A percentile compares a stretch with the other conserved stretches of the same genome.
Evolutionary conservation across 2,113 vertebrate species (phyloP).

Genomic region (Tichodroma muraria): DNA sequence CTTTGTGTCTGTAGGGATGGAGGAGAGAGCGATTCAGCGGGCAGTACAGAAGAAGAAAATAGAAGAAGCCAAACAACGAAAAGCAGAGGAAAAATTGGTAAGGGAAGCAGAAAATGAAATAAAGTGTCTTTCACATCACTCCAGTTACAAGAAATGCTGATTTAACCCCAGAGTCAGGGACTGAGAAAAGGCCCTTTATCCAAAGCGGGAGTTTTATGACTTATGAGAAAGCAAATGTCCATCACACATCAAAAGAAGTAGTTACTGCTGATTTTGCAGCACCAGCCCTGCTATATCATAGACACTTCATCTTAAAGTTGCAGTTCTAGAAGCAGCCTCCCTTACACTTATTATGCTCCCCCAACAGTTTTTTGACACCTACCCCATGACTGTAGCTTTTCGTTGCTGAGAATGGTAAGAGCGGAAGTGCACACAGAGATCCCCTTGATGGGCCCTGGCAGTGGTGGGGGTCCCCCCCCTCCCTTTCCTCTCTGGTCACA

Average conservation of each 20-base stretch:
- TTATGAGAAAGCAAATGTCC: not conserved
- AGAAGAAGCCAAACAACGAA: constrained; percentile 79
- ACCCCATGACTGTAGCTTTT: not conserved
- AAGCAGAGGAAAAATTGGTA: constrained; percentile 83
- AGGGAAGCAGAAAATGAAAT: constrained; percentile 2
- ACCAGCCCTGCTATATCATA: not conserved
- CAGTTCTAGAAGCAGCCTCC: not conserved
- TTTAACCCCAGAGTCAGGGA: not conserved
- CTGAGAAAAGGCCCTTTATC: not conserved
- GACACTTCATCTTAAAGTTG: not conserved
- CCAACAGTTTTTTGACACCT: not conserved
- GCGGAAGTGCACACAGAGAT: not conserved
- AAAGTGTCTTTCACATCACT: not conserved
- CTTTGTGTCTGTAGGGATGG: constrained; percentile 80
- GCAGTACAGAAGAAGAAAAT: constrained; percentile 78
- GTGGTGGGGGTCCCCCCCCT: not conserved
- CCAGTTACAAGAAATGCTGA: not conserved
- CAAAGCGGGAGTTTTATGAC: not conserved
- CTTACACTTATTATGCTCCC: not conserved
- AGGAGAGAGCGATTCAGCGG: constrained; percentile 81
- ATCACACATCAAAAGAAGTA: not conserved
- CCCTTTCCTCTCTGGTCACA: not conserved
- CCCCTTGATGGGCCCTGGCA: not conserved
- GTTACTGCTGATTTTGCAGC: not conserved
- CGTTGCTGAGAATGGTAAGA: not conserved